Percentiles rank a stretch among this genome's conserved stretches.
Evolutionary conservation across 2,113 vertebrate genomes (phyloP).

Genomic region (Barnardius zonarius): DNA sequence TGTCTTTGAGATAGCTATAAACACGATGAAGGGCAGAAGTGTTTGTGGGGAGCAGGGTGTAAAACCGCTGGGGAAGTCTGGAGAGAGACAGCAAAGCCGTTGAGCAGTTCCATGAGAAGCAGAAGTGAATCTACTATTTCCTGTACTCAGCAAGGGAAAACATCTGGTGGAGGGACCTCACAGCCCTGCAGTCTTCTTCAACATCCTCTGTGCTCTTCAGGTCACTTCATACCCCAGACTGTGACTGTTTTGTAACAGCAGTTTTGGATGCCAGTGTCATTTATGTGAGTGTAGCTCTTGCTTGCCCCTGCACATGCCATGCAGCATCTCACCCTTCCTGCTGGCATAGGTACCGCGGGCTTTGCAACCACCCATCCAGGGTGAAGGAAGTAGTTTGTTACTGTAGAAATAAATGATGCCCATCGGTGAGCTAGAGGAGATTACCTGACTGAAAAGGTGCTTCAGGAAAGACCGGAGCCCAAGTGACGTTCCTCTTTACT

Average conservation of each 20-base stretch:
- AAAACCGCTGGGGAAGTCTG: not conserved
- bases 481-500: not conserved
- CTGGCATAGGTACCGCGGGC: not conserved
- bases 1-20: not conserved
- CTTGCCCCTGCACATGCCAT: not conserved
- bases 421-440: not conserved
- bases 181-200: not conserved
- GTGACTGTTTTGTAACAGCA: not conserved
- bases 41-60: not conserved
- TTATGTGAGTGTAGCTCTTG: not conserved
- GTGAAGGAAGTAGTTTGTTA: not conserved
- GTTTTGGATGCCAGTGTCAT: not conserved
- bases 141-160: slow-evolving; percentile 27
- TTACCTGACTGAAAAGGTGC: not conserved
- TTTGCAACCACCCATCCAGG: not conserved
- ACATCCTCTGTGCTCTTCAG: not conserved
- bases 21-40: slow-evolving; percentile 33
- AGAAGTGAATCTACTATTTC: slow-evolving; percentile 57
- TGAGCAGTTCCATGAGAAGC: slow-evolving; percentile 18
- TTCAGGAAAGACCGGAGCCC: not conserved
- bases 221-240: not conserved
- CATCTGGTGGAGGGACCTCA: not conserved
- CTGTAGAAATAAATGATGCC: not conserved
- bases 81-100: not conserved
- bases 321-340: accelerated